Base-by-base conservation (phyloP, 92 coral and sea anemone species). In the Paragorgia papillata region DNA sequence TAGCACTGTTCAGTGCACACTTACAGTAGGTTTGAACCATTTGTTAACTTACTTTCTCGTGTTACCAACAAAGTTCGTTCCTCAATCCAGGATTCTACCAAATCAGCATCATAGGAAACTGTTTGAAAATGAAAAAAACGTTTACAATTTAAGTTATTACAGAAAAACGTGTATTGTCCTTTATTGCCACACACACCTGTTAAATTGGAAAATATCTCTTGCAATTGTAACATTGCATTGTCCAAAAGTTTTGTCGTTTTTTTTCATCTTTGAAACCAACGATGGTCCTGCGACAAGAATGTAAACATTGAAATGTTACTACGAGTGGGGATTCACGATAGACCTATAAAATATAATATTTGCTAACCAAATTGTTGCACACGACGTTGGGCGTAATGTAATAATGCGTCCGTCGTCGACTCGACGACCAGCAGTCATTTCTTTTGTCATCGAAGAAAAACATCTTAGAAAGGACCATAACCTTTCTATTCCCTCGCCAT, bases 401-500 rank as follows among this genome's bases (percentile, higher is more conserved):
- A 40, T 21, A 83, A 60, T 3, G 85, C 91, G 80, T 88, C 89
- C 49, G 87, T 83, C 53, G 69, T 87, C 90, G 19, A 68, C 70
- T 66, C 87, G 27, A 33, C 84, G 83, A 14, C 79, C 77, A 6
- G 88, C 28, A 46, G 64, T 20, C 91, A 87, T 84, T 40, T 87
- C 91, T 71, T 88, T 84, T 0, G 92, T 88, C 22, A 88, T 85
- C 17, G 64, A 21, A 2, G 86, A 88, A 56, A 80, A 88, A 14
- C 63, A 75, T n/a, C 89, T 43, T 1, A 85, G 62, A 61, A 66
- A 88, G 6, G 92, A 75, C 92, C 92, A 88, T 4, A 88, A 66
- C 30, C 88, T 65, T 60, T 88, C 92, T 7, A 74, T 66, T 46
- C 91, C 88, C 62, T 87, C 91, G 9, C 91, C 91, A 84, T 87